These are phyloP conservation scores for Schizotus pectinicornis DNA, from an alignment of 2,888 invertebrate genomes.

Conservation along the genomic window DNA sequence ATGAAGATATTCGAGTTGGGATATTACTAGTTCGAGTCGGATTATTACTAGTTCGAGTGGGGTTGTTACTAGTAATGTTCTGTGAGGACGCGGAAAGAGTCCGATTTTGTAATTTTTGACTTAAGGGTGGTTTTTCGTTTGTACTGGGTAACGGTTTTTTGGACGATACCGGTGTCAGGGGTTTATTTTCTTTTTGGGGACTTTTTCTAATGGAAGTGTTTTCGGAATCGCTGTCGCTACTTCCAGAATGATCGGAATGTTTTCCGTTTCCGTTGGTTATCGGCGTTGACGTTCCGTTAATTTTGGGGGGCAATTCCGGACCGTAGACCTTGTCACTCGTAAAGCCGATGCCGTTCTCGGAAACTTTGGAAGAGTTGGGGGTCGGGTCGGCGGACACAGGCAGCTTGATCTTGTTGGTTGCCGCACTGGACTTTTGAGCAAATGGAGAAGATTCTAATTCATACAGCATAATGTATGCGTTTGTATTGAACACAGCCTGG, in stretches of 20 bases:
- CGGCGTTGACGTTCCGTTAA: conserved; percentile 33
- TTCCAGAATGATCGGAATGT: conserved; percentile 25
- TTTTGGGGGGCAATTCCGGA: conserved; percentile 52
- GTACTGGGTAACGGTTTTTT: conserved; percentile 26
- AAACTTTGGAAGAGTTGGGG: conserved; percentile 26
- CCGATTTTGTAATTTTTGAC: conserved; percentile 24
- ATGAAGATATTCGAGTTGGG: conserved; percentile 19
- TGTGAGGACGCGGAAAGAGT: conserved; percentile 6
- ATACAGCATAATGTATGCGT: conserved; percentile 93
- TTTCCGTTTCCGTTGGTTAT: conserved; percentile 9
- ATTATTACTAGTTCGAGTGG: conserved; percentile 29
- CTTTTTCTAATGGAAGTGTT: conserved; percentile 9
- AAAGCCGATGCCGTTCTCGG: conserved; percentile 45
- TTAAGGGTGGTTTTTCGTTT: conserved; percentile 22
- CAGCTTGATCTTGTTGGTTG: conserved; percentile 26
- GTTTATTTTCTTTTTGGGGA: conserved; percentile 17
- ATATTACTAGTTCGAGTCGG: conserved; percentile 23
- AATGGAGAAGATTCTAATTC: conserved; percentile 61
- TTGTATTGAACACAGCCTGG: conserved; percentile 80
- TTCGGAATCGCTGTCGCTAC: conserved; percentile 40
- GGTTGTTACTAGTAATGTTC: not conserved
- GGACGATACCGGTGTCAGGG: conserved; percentile 1
- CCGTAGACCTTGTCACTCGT: conserved; percentile 53
- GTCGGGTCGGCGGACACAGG: conserved; percentile 12
- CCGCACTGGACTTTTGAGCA: conserved; percentile 35